A percentile compares a stretch with the other conserved stretches of the same genome.
These are phyloP conservation scores for Phragmatobia fuliginosa DNA, from an alignment of 2,888 invertebrate species.

Conservation along the genomic window DNA sequence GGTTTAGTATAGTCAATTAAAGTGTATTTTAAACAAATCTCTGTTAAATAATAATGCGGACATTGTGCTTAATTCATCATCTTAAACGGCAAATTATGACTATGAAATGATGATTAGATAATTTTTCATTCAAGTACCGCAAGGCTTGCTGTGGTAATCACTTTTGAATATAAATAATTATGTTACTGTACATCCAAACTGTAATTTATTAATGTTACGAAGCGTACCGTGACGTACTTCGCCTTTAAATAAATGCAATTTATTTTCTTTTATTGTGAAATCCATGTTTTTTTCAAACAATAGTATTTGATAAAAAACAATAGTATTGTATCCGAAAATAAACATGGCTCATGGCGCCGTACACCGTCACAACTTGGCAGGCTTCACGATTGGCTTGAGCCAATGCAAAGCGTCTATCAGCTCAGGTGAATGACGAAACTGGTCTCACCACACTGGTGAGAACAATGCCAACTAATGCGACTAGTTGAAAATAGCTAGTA, in stretches of 20 bases:
- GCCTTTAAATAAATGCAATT: not conserved
- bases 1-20: not conserved
- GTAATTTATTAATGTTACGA: conserved; percentile 1
- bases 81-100: not conserved
- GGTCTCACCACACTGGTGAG: conserved; percentile 23
- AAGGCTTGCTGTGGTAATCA: not conserved
- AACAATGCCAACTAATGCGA: conserved; percentile 27
- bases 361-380: conserved; percentile 68
- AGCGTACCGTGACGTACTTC: not conserved
- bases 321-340: conserved; percentile 54
- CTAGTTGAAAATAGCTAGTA: conserved; percentile 28
- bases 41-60: not conserved
- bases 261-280: not conserved
- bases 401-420: conserved; percentile 33
- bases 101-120: not conserved
- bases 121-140: not conserved
- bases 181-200: not conserved
- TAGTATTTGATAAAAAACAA: conserved; percentile 20
- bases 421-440: conserved; percentile 54
- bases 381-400: conserved; percentile 60
- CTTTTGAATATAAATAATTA: not conserved
- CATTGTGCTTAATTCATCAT: not conserved
- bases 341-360: conserved; percentile 55
- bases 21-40: not conserved
- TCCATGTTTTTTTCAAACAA: conserved; percentile 5